Evolutionary conservation across 92 coral and sea anemone species (phyloP), one percentile per base, ranked within the genome.

Genomic region (Muricea muricata): DNA sequence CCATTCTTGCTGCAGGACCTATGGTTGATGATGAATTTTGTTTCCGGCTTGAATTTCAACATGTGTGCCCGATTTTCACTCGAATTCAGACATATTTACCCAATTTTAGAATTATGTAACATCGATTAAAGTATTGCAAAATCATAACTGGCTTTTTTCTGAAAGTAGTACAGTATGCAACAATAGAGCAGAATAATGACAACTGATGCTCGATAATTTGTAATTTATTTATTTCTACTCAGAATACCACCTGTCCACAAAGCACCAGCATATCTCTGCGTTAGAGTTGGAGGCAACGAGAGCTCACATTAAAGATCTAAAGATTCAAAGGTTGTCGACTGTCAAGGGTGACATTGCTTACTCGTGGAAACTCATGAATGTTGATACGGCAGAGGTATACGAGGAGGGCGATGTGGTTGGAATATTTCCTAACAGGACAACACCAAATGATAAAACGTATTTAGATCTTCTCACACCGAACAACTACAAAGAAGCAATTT

Each of bases 371-470:
- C 67, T 88, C 34, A 74, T 74, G 79, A 55, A 85, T 72, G 61
- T 61, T 6, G 92, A 75, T 47, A 91, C 83, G 23, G 83, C 81
- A 8, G 55, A 37, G n/a, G 81, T 75, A 18, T 88, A 87, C 48
- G 97, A 95, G 40, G 93, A 91, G 39, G 98, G 98, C 28, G 98
- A 95, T 63, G 98, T 95, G 6, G 97, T 95, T 8, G 98, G 94
- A 17, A 91, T 95, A 60, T 91, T 95, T 56, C 80, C 80, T 0
- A 57, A 32, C 80, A 31, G 18, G 23, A 93, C 57, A 18, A 83
- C 85, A 30, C 45, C 77, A 17, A 86, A 47, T 2, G 97, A 92
- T 33, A 88, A 93, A 28, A 93, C 98, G 12, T 90, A 82, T 47
- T 90, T 95, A 56, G 98, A 95, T 78, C 85, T 84, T 65, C 80